phyloP scores from a whole-genome alignment of 2,888 invertebrate genomes.

The Heliconius charithonia region DNA sequence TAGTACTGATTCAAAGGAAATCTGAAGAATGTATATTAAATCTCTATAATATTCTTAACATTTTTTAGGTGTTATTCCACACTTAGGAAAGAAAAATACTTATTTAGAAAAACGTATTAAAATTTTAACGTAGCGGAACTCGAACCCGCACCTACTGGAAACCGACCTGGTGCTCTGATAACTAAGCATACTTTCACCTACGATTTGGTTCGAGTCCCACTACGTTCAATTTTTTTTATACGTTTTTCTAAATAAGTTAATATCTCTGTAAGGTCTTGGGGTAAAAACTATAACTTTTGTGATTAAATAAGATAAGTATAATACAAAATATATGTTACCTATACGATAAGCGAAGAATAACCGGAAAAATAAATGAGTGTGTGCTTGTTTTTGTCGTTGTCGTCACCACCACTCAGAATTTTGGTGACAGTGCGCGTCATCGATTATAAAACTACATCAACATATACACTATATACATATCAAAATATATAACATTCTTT shows the following conservation, averaged over 20 bases:
- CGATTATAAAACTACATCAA: slow-evolving; percentile 12
- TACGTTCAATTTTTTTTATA: no score
- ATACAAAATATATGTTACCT: neutral
- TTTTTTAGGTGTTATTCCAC: no score
- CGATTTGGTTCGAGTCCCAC: no score
- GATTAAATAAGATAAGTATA: slow-evolving; percentile 7
- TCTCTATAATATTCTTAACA: no score
- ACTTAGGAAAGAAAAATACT: no score
- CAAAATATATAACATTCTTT: neutral
- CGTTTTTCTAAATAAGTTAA: no score
- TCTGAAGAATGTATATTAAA: slow-evolving; percentile 1
- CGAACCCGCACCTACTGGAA: no score
- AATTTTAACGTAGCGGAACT: no score
- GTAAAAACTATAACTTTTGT: neutral
- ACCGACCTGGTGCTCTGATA: no score
- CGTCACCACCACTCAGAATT: slow-evolving; percentile 31
- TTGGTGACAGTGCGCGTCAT: slow-evolving; percentile 35
- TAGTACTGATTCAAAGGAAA: neutral
- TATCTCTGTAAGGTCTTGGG: neutral
- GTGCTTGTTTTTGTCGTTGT: slow-evolving; percentile 24
- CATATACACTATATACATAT: neutral
- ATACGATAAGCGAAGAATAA: slow-evolving; percentile 1
- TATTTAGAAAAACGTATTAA: no score
- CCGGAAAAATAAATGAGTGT: slow-evolving; percentile 14
- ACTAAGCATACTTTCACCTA: no score